phyloP scores from a whole-genome alignment of 2,888 invertebrate species.

The Yponomeuta sedellus region DNA sequence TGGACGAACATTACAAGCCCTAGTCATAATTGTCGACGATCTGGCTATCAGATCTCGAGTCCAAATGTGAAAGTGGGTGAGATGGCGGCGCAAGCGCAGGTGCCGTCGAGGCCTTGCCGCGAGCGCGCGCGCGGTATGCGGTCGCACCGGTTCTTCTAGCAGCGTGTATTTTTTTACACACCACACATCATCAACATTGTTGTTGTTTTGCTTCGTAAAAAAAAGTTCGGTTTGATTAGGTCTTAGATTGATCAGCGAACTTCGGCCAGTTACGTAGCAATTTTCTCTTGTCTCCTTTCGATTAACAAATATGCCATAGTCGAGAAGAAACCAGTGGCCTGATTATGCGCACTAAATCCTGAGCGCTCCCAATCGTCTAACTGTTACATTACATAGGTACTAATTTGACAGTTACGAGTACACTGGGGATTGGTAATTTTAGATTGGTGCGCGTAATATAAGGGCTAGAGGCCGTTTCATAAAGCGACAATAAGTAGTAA shows the following conservation, averaged over 20 bases:
- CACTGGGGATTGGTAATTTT: too few species aligned
- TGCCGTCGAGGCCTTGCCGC: conserved; percentile 63
- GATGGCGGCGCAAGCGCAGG: conserved; percentile 37
- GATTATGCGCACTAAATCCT: too few species aligned
- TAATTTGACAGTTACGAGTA: too few species aligned
- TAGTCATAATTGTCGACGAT: conserved; percentile 6
- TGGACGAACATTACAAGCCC: too few species aligned
- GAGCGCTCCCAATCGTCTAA: too few species aligned
- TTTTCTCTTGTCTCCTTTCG: conserved; percentile 25
- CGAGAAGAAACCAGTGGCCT: not conserved
- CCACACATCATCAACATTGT: conserved; percentile 72
- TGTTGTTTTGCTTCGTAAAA: conserved; percentile 69
- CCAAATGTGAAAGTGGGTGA: conserved; percentile 53
- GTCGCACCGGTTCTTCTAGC: conserved; percentile 75
- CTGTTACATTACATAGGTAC: too few species aligned
- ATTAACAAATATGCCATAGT: not conserved
- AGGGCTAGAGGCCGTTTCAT: too few species aligned
- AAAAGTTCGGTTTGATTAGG: conserved; percentile 47
- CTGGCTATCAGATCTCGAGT: conserved; percentile 21
- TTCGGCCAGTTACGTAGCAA: conserved; percentile 32
- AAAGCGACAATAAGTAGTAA: too few species aligned
- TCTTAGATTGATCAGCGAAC: conserved; percentile 34
- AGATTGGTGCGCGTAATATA: too few species aligned
- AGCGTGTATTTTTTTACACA: conserved; percentile 68
- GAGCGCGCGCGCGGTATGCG: conserved; percentile 69